Evolutionary conservation across 2,797 vertebrate species (phyloP), one percentile per base, ranked within the genome.

Genomic region (Erpetoichthys calabaricus): DNA sequence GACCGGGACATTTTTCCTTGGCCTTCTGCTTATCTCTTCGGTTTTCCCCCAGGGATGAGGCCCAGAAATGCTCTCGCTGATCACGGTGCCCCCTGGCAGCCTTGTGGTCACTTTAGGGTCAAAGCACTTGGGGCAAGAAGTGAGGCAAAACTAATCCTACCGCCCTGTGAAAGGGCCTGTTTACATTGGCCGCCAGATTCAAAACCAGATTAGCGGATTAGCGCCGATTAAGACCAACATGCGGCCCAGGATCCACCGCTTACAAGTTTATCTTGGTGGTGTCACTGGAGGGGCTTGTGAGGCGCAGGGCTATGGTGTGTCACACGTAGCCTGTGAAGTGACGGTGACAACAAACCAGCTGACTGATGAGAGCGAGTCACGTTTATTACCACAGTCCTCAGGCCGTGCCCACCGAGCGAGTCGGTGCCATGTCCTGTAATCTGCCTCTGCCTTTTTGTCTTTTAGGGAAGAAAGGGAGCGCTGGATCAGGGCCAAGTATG

Each of bases 401-500:
- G 59, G 55, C 6, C 59, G 42, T 45, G 46, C 50, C 44, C 49
- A 55, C 45, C 41, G 6, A 8, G 8, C 55, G 25, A 25, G 25
- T 25, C 25, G 25, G 25, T 25, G 25, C 25, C 25, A 25, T 25
- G 25, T 25, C 25, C 25, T 25, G 25, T 25, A 25, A 25, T 10
- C 56, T 45, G 25, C 43, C 25, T 53, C 3, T 42, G 4, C 45
- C 2, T 52, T 5, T 5, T 51, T 58, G 8, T 47, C 50, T 45
- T 42, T 8, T 71, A 88, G 85, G 76, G 95, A 99, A 65, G 94
- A 99, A 67, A 83, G 96, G 1, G 94, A 98, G 63, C 87, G 92
- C 5, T 99, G 95, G 94, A 97, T 99, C 72, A 84, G 93, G n/a
- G 94, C 94, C 0, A 98, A 98, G 75, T 99, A 99, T 0, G 94